Evolutionary conservation across 2,888 invertebrate genomes (phyloP).

Genomic region (Eucera pruinosa): DNA sequence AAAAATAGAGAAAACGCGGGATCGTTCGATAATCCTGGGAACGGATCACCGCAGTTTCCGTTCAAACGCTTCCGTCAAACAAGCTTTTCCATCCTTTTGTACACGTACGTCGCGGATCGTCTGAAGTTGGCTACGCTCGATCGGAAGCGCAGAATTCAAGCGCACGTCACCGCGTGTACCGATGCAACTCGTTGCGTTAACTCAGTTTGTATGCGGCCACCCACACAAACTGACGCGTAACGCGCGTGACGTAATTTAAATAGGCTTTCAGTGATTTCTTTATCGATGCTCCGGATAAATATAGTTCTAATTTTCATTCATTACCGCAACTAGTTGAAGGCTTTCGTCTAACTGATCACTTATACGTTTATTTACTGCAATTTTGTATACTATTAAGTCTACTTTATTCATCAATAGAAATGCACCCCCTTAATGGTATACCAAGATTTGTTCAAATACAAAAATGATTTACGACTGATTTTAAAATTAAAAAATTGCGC

Average conservation of each 20-base stretch:
- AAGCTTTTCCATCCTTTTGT: constrained; percentile 24
- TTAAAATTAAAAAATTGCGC: too few species aligned
- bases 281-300: constrained; percentile 3
- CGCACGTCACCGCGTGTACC: constrained; percentile 13
- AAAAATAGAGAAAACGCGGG: neutral
- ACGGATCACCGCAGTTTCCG: constrained; percentile 3
- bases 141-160: neutral
- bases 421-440: too few species aligned
- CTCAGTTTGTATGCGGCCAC: neutral
- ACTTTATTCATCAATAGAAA: too few species aligned
- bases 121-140: constrained; percentile 41
- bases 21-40: neutral
- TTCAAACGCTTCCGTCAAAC: constrained; percentile 5
- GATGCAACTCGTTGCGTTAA: neutral
- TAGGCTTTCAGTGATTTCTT: too few species aligned
- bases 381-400: too few species aligned
- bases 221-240: neutral
- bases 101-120: constrained; percentile 2
- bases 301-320: neutral
- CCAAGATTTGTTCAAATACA: too few species aligned
- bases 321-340: too few species aligned
- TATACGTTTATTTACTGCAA: too few species aligned
- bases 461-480: too few species aligned
- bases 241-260: constrained; percentile 7
- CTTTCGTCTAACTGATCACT: too few species aligned